Evolutionary conservation across 1,140 invertebrate genomes (phyloP), one percentile per base, ranked within the genome.

Genomic region (Lepidostoma basale): DNA sequence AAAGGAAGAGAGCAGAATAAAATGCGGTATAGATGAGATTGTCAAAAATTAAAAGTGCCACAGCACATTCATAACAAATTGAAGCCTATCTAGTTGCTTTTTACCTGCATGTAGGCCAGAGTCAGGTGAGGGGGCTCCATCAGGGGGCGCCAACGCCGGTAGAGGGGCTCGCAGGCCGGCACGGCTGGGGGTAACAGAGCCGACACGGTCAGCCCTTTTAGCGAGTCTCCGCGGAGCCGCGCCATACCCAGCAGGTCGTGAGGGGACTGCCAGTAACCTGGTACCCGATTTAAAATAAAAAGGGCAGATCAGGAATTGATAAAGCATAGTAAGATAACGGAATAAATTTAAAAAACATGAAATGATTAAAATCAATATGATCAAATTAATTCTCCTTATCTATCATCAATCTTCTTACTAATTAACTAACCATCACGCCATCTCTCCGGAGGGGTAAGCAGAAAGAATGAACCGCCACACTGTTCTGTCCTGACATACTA

Each of bases 211-310:
- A 72, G 42, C n/a, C n/a, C 28, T 10, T 63, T 44, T 16, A 72
- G 42, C 12, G 54, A 45, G 25, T 62, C 67, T 3, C 70, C 70
- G 0, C 70, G 54, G n/a, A 72, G 47, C 10, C 54, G 18, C 0
- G 70, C 70, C 70, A 72, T 72, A 14, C 70, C 70, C 14, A 72
- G 62, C 9, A 72, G 23, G 52, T 72, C 70, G 44, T 72, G 63
- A 23, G 70, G 67, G 0, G 67, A 69, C 58, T 72, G 70, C 70
- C 70, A 72, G 28, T 72, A 72, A 1, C 70, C 70, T 72, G 62
- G 26, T 39, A 58, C 9, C 14, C 6, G 6, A 8, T 8, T 36
- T 6, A 36, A 36, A 36, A 36, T 36, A 36, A 36, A 8, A 36
- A n/a, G n/a, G n/a, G n/a, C n/a, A n/a, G n/a, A n/a, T n/a, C n/a